A percentile compares a stretch with the other conserved stretches of the same genome.
phyloP scores from a whole-genome alignment of 2,113 vertebrate species.

The Heliornis fulica region DNA sequence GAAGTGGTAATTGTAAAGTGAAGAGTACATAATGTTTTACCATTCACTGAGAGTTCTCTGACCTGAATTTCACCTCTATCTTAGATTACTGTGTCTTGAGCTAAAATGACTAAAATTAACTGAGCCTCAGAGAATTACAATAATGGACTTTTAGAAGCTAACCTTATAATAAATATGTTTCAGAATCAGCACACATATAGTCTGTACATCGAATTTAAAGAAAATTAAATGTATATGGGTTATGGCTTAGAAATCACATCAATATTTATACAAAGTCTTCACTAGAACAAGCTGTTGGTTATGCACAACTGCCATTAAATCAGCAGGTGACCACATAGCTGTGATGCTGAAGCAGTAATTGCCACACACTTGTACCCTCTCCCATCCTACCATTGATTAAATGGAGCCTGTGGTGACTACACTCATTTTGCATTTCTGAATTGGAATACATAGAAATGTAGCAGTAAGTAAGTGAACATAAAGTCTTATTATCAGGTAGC shows the following conservation, averaged over 20 bases:
- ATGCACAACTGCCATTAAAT: neutral
- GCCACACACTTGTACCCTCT: neutral
- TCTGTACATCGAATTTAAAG: neutral
- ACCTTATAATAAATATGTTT: neutral
- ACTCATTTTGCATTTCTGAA: neutral
- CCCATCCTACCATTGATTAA: neutral
- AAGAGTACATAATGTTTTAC: neutral
- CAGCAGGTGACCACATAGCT: neutral
- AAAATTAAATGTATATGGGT: neutral
- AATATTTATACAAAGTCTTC: neutral
- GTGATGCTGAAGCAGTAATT: neutral
- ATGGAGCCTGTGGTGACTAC: neutral
- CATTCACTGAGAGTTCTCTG: neutral
- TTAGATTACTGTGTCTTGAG: neutral
- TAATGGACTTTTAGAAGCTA: neutral
- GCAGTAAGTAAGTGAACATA: neutral
- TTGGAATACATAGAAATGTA: neutral
- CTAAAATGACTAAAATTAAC: conserved; percentile 12
- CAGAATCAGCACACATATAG: neutral
- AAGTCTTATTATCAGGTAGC: neutral
- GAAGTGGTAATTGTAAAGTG: conserved; percentile 9
- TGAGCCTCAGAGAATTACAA: neutral
- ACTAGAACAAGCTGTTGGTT: neutral
- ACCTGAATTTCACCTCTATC: conserved; percentile 16
- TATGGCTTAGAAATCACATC: neutral